A percentile compares a stretch with the other conserved stretches of the same genome.
Evolutionary conservation across 53 echinoderm and acorn worm species (phyloP).

Genomic region (Patiria pectinifera): DNA sequence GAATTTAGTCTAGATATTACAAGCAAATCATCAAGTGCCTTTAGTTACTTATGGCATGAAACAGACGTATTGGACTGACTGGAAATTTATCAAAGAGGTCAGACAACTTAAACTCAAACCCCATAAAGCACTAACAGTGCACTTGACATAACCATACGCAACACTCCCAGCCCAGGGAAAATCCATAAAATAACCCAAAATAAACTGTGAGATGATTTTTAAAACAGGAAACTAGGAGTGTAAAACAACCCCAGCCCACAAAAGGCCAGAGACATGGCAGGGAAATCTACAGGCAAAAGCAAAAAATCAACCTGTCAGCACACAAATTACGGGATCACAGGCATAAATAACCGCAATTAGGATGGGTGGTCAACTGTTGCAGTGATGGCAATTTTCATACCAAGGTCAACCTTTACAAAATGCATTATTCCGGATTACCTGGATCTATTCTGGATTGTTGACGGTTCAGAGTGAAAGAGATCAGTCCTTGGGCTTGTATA

Average conservation of each 20-base stretch:
- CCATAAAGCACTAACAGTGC: slow-evolving; percentile 15
- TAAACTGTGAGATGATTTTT: slow-evolving; percentile 30
- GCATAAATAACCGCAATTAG: slow-evolving; percentile 24
- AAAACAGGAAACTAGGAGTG: neutral
- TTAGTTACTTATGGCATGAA: neutral
- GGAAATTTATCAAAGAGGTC: neutral
- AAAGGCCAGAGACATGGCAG: neutral
- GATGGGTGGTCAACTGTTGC: slow-evolving; percentile 18
- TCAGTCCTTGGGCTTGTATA: slow-evolving; percentile 10
- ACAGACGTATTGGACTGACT: neutral
- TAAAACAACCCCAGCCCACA: neutral
- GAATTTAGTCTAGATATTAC: neutral
- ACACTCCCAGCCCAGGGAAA: slow-evolving; percentile 4
- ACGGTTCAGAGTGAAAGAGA: neutral
- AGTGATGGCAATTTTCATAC: slow-evolving; percentile 4
- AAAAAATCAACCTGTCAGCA: neutral
- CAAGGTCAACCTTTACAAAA: slow-evolving; percentile 14
- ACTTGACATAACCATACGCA: slow-evolving; percentile 21
- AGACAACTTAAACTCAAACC: slow-evolving; percentile 18
- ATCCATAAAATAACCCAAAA: slow-evolving; percentile 8
- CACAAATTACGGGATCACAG: neutral
- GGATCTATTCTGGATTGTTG: neutral
- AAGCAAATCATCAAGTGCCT: neutral
- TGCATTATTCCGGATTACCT: slow-evolving; percentile 8
- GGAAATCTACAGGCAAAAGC: neutral